phyloP scores from a whole-genome alignment of 2,113 vertebrate species.

The Phaethon lepturus region DNA sequence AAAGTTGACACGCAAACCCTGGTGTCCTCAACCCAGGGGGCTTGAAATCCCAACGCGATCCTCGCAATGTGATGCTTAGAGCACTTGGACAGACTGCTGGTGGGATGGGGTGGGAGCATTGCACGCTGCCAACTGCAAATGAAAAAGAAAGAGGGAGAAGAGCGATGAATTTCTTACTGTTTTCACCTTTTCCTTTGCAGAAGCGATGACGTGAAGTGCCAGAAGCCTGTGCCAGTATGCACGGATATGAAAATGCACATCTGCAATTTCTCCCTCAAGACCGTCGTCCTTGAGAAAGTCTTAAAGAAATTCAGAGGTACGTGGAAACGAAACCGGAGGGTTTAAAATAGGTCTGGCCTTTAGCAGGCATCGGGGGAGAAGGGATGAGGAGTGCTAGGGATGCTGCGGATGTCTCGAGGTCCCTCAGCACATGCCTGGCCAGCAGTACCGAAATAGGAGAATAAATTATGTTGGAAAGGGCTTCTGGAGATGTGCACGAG shows the following conservation, averaged over 20 bases:
- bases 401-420: neutral
- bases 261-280: conserved; percentile 64
- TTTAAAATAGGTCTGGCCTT: neutral
- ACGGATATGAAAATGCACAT: conserved; percentile 19
- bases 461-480: neutral
- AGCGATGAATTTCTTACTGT: rapidly evolving
- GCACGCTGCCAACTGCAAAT: rapidly evolving
- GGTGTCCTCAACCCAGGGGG: neutral
- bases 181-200: neutral
- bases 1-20: rapidly evolving
- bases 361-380: rapidly evolving
- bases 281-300: neutral
- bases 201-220: neutral
- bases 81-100: neutral
- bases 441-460: rapidly evolving
- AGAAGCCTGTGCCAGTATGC: neutral
- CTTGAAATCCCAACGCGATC: rapidly evolving
- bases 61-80: rapidly evolving
- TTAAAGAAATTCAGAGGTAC: conserved; percentile 60
- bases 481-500: rapidly evolving
- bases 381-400: neutral
- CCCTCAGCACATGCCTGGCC: neutral
- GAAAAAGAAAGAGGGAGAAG: rapidly evolving
- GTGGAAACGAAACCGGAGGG: rapidly evolving
- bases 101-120: neutral